Percentiles rank a stretch among this genome's conserved stretches.
Conservation (phyloP, 2,113 vertebrate species). For the Crotalus horridus region DNA sequence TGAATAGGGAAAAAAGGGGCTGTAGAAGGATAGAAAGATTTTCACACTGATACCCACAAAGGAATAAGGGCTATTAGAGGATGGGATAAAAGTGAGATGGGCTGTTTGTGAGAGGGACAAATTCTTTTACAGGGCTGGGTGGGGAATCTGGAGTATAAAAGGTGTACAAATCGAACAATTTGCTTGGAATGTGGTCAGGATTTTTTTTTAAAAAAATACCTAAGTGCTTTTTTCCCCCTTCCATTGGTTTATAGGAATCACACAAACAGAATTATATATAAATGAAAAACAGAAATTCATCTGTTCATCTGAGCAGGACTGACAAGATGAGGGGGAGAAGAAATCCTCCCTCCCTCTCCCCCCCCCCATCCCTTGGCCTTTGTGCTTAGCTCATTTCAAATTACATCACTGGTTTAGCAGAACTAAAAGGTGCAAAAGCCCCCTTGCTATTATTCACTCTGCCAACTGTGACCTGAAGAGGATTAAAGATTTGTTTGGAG, state of each 20-base stretch:
- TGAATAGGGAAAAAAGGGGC: conserved; percentile 63
- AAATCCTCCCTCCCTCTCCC: background rate
- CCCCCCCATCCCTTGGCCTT: conserved; percentile 31
- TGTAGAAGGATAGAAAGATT: conserved; percentile 74
- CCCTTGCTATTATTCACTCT: conserved; percentile 69
- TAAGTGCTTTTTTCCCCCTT: background rate
- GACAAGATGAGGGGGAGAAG: background rate
- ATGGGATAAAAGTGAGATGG: background rate
- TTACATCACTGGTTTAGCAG: conserved; percentile 62
- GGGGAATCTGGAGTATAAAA: conserved; percentile 17
- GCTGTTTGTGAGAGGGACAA: conserved; percentile 4
- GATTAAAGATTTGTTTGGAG: conserved; percentile 61
- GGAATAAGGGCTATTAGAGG: conserved; percentile 34
- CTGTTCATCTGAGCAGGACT: background rate
- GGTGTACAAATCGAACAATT: conserved; percentile 40
- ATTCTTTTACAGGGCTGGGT: conserved; percentile 24
- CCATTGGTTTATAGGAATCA: conserved; percentile 25
- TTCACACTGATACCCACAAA: conserved; percentile 73
- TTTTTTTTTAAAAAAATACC: conserved; percentile 21
- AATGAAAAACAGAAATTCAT: conserved; percentile 36
- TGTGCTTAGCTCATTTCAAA: conserved; percentile 61
- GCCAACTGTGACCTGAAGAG: conserved; percentile 68
- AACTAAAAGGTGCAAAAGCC: conserved; percentile 69
- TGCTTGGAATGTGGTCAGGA: conserved; percentile 32
- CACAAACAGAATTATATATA: conserved; percentile 33